These are phyloP conservation scores for Cryptotermes secundus DNA, from an alignment of 1,140 invertebrate species.

Conservation along the genomic window DNA sequence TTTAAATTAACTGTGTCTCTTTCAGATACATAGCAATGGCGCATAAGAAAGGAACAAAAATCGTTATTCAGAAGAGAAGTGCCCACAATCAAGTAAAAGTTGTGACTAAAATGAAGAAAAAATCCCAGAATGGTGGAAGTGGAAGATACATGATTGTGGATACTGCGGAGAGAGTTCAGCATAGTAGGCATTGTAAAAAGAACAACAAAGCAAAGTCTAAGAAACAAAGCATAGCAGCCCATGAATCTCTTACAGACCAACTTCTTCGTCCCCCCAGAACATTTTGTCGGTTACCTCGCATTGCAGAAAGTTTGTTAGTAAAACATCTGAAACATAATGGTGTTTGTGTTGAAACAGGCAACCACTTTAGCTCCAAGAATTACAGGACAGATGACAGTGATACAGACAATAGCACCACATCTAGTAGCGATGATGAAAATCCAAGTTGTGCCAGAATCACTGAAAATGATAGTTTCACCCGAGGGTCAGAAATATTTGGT, in stretches of 20 bases:
- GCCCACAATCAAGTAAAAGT: slow-evolving; percentile 41
- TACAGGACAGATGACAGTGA: no score
- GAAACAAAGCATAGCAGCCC: background rate
- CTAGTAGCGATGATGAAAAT: no score
- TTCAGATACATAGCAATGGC: slow-evolving; percentile 38
- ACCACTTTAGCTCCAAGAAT: no score
- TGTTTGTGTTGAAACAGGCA: no score
- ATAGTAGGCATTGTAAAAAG: background rate
- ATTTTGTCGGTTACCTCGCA: background rate
- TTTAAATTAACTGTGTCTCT: background rate
- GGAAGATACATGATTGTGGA: background rate
- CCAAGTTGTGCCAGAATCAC: no score
- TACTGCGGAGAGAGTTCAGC: background rate
- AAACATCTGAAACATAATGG: background rate
- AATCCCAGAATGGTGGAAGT: background rate
- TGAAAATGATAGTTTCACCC: background rate
- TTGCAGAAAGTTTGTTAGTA: background rate
- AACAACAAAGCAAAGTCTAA: background rate
- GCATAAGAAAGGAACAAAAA: slow-evolving; percentile 45
- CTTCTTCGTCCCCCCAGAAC: background rate
- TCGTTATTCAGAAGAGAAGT: slow-evolving; percentile 47
- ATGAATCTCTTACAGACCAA: background rate
- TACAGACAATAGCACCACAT: no score
- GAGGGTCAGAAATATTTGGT: background rate
- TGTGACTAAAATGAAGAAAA: slow-evolving; percentile 36